A percentile compares a stretch with the other conserved stretches of the same genome.
phyloP scores from a whole-genome alignment of 2,113 vertebrate species.

The Daubentonia madagascariensis region DNA sequence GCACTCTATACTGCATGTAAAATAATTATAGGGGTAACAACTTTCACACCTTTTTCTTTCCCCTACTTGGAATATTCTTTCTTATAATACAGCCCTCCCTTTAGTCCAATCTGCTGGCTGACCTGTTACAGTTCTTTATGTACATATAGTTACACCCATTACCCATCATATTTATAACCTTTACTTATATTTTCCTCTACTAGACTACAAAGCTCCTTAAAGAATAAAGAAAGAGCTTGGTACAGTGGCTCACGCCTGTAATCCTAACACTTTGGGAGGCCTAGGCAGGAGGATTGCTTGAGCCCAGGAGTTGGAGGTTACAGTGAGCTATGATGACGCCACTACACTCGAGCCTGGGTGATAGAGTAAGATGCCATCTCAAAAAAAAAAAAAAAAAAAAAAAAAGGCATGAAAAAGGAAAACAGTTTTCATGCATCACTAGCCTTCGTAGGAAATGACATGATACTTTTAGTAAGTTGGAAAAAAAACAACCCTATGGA shows the following conservation, averaged over 20 bases:
- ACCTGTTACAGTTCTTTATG: background rate
- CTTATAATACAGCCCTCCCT: background rate
- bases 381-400: no score
- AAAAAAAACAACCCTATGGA: background rate
- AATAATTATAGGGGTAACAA: background rate
- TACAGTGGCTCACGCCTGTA: no score
- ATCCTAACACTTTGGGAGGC: no score
- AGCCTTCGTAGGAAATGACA: background rate
- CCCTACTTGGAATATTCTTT: background rate
- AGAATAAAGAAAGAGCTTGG: background rate
- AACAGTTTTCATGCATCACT: background rate
- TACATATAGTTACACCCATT: background rate
- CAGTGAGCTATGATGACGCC: no score
- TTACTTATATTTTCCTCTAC: background rate
- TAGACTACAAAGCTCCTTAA: background rate
- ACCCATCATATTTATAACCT: background rate
- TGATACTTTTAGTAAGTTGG: background rate
- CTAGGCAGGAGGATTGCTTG: no score
- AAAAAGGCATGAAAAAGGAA: background rate
- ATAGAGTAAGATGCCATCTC: no score
- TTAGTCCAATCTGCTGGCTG: background rate
- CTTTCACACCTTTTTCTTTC: background rate
- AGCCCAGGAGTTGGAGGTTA: no score
- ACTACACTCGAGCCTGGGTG: no score
- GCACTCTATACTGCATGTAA: background rate